Evolutionary conservation across 2,113 vertebrate species (phyloP).

Genomic region (Silurus asotus): DNA sequence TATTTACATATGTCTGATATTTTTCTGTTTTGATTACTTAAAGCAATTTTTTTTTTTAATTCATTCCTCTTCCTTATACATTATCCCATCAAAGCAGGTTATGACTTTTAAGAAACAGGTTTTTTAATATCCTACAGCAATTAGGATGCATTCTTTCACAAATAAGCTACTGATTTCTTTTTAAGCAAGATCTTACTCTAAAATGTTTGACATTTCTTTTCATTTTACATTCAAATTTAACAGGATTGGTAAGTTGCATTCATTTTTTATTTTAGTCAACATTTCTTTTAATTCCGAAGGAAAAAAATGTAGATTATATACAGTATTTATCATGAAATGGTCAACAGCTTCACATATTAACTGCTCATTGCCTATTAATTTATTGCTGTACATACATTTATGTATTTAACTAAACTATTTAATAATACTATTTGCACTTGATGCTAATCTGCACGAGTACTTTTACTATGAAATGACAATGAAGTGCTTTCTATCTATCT

Average conservation of each 20-base stretch:
- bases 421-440: background rate
- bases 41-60: background rate
- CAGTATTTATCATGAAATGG: background rate
- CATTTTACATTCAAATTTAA: background rate
- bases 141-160: conserved; percentile 65
- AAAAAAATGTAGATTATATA: background rate
- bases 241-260: background rate
- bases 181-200: background rate
- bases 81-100: conserved; percentile 66
- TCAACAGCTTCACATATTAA: too few relatives aligned
- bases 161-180: conserved; percentile 55
- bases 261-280: background rate
- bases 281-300: background rate
- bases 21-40: conserved; percentile 65
- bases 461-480: too few relatives aligned
- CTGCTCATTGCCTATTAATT: too few relatives aligned
- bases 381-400: too few relatives aligned
- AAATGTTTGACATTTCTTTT: background rate
- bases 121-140: conserved; percentile 65
- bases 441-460: too few relatives aligned
- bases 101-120: background rate
- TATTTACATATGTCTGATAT: conserved; percentile 21
- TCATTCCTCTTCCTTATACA: conserved; percentile 43
- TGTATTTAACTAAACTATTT: too few relatives aligned
- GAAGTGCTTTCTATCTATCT: too few relatives aligned